These are phyloP conservation scores for Colius striatus DNA, from an alignment of 2,113 vertebrate genomes.

Conservation along the genomic window DNA sequence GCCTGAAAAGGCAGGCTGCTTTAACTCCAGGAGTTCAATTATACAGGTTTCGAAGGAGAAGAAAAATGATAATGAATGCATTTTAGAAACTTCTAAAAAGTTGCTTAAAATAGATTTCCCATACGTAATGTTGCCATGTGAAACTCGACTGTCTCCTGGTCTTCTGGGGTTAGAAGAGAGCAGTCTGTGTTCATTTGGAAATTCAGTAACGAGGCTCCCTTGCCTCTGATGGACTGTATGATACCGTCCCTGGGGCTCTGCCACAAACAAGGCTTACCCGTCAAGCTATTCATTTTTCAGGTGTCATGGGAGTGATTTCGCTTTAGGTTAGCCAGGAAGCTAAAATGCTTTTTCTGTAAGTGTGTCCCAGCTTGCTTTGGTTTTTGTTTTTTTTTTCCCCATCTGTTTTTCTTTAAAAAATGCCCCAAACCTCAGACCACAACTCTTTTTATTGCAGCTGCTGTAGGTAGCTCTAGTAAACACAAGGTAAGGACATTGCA, in stretches of 20 bases:
- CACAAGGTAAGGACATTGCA: neutral
- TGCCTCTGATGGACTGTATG: neutral
- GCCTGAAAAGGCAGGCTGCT: constrained; percentile 2
- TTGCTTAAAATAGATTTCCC: constrained; percentile 46
- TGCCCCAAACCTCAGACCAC: neutral
- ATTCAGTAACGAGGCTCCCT: neutral
- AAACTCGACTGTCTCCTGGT: neutral
- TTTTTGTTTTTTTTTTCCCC: fast-evolving
- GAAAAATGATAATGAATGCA: constrained; percentile 29
- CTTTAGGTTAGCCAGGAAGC: neutral
- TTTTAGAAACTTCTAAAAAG: constrained; percentile 53
- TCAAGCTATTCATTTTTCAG: neutral
- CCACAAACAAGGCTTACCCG: neutral
- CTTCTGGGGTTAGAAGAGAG: neutral
- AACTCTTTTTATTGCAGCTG: neutral
- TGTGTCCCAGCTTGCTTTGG: neutral
- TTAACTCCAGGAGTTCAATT: constrained; percentile 43
- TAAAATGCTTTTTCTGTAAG: neutral
- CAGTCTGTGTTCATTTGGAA: neutral
- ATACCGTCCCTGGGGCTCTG: neutral
- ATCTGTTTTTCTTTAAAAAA: neutral
- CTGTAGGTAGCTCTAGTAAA: neutral
- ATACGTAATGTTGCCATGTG: neutral
- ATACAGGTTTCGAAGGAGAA: neutral
- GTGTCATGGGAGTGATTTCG: neutral